A percentile compares a stretch with the other conserved stretches of the same genome.
phyloP scores from a whole-genome alignment of 2,888 invertebrate species.

The Erebia epiphron region DNA sequence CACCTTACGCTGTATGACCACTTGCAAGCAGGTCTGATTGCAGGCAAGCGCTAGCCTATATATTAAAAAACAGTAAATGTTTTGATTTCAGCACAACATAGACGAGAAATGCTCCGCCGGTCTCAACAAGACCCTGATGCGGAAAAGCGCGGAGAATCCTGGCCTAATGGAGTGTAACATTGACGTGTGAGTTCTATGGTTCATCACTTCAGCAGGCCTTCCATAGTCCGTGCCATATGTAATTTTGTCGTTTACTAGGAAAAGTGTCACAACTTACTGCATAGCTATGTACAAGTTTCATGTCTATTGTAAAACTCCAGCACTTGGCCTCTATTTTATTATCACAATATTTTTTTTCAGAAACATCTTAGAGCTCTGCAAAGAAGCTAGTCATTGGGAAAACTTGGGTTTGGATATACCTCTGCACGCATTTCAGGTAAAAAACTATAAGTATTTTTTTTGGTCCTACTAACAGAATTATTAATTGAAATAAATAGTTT shows the following conservation, averaged over 20 bases:
- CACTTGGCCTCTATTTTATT: not conserved
- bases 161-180: conserved; percentile 91
- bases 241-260: too few species aligned
- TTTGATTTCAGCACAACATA: conserved; percentile 71
- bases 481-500: too few species aligned
- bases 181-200: conserved; percentile 82
- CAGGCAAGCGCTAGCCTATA: too few species aligned
- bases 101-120: conserved; percentile 83
- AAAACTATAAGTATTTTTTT: not conserved
- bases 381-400: conserved; percentile 89
- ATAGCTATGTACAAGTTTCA: not conserved
- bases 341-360: conserved; percentile 61
- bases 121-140: conserved; percentile 88
- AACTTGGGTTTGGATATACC: conserved; percentile 88
- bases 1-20: too few species aligned
- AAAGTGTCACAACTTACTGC: not conserved
- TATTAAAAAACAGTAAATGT: too few species aligned
- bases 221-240: too few species aligned
- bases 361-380: conserved; percentile 85
- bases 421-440: conserved; percentile 84
- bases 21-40: too few species aligned
- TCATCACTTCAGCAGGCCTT: too few species aligned
- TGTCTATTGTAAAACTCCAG: not conserved
- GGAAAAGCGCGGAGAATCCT: conserved; percentile 84
- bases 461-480: too few species aligned